A percentile compares a stretch with the other conserved stretches of the same genome.
Evolutionary conservation across 2,888 invertebrate species (phyloP).

Genomic region (Drosophila cracens): DNA sequence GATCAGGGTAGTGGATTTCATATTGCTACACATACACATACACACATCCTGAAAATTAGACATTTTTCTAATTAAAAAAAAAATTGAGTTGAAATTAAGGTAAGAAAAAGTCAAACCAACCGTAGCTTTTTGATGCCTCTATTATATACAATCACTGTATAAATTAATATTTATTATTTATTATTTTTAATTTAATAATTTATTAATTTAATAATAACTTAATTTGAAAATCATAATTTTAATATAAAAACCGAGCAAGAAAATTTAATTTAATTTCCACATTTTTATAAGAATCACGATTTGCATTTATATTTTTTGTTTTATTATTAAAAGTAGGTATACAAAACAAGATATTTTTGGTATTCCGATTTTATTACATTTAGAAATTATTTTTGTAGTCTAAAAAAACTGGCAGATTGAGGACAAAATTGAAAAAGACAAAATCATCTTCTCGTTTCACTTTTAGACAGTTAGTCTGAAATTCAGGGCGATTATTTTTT

Average conservation of each 20-base stretch:
- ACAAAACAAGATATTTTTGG: background rate
- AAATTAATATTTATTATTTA: too few species aligned
- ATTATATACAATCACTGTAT: background rate
- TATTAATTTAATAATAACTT: background rate
- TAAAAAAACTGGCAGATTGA: conserved; percentile 87
- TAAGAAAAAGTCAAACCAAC: background rate
- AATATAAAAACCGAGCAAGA: background rate
- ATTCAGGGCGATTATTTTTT: background rate
- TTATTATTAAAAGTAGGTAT: background rate
- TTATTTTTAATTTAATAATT: too few species aligned
- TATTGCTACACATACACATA: background rate
- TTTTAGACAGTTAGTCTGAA: conserved; percentile 80
- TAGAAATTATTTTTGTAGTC: conserved; percentile 62
- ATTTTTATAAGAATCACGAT: background rate
- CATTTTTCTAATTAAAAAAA: too few species aligned
- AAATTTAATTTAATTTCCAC: too few species aligned
- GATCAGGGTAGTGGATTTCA: background rate
- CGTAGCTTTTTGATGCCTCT: background rate
- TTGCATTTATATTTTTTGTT: background rate
- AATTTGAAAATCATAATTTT: background rate
- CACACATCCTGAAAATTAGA: too few species aligned
- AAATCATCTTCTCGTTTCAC: conserved; percentile 86
- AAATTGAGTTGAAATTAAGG: background rate
- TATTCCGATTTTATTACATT: background rate
- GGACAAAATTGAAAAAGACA: conserved; percentile 87